Evolutionary conservation across 2,888 invertebrate genomes (phyloP).

Genomic region (Phlogophora meticulosa): DNA sequence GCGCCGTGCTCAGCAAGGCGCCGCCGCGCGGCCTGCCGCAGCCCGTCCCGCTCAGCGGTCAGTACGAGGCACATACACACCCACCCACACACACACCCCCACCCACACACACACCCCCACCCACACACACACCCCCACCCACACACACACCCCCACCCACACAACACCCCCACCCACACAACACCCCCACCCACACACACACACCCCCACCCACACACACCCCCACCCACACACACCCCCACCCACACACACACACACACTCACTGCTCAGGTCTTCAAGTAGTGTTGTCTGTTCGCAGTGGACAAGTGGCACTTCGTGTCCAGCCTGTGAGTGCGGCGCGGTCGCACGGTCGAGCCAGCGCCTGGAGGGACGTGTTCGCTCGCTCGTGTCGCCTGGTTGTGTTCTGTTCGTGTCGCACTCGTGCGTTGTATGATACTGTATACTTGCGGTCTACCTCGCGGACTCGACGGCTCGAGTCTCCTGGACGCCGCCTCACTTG

Average conservation of each 20-base stretch:
- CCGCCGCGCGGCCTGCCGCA: slow-evolving; percentile 55
- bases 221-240: too few relatives aligned
- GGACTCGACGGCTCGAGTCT: slow-evolving; percentile 1
- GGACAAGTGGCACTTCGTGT: slow-evolving; percentile 86
- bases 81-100: too few relatives aligned
- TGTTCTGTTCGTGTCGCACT: not conserved
- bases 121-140: too few relatives aligned
- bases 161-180: too few relatives aligned
- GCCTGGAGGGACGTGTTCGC: too few relatives aligned
- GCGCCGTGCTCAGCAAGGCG: slow-evolving; percentile 89
- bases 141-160: too few relatives aligned
- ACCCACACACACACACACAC: too few relatives aligned
- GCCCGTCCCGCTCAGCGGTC: slow-evolving; percentile 45
- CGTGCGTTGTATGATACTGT: not conserved
- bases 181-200: too few relatives aligned
- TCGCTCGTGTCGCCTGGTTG: not conserved
- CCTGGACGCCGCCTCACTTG: slow-evolving; percentile 11
- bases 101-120: too few relatives aligned
- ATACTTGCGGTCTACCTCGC: slow-evolving; percentile 1
- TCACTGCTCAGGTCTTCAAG: not conserved
- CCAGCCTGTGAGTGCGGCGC: slow-evolving; percentile 81
- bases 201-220: too few relatives aligned
- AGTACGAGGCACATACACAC: too few relatives aligned
- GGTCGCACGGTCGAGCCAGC: too few relatives aligned
- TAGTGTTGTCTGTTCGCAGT: slow-evolving; percentile 74